A percentile compares a stretch with the other conserved stretches of the same genome.
Conservation (phyloP, 2,888 invertebrate species). For the Mycalesis mineus region DNA sequence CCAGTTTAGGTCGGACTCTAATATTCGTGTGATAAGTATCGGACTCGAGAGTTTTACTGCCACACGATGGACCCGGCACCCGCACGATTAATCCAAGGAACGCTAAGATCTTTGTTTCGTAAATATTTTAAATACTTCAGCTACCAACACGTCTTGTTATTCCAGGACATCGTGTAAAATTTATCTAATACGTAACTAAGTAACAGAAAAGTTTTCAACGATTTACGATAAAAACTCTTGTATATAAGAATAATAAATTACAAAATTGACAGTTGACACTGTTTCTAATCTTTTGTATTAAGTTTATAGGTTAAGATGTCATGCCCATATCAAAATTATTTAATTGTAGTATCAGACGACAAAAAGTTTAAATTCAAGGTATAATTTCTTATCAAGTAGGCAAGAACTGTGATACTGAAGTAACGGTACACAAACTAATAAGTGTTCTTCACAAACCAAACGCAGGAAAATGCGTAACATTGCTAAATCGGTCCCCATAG, state of each 20-base stretch:
- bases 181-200: background rate
- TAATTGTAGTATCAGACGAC: slow-evolving; percentile 44
- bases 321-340: slow-evolving; percentile 74
- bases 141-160: no score
- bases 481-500: slow-evolving; percentile 1
- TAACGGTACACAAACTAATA: background rate
- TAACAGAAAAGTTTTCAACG: background rate
- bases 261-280: slow-evolving; percentile 7
- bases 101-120: no score
- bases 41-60: no score
- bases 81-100: no score
- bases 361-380: slow-evolving; percentile 41
- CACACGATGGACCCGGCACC: no score
- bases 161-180: no score
- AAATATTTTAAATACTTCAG: no score
- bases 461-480: slow-evolving; percentile 17
- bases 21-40: no score
- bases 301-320: slow-evolving; percentile 57
- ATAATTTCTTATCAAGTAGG: slow-evolving; percentile 23
- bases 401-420: background rate
- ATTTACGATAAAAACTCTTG: background rate
- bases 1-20: no score
- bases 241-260: background rate
- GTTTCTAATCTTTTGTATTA: slow-evolving; percentile 16
- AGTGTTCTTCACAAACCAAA: background rate